phyloP scores from a whole-genome alignment of 2,797 vertebrate genomes.

The Neopelma chrysocephalum region DNA sequence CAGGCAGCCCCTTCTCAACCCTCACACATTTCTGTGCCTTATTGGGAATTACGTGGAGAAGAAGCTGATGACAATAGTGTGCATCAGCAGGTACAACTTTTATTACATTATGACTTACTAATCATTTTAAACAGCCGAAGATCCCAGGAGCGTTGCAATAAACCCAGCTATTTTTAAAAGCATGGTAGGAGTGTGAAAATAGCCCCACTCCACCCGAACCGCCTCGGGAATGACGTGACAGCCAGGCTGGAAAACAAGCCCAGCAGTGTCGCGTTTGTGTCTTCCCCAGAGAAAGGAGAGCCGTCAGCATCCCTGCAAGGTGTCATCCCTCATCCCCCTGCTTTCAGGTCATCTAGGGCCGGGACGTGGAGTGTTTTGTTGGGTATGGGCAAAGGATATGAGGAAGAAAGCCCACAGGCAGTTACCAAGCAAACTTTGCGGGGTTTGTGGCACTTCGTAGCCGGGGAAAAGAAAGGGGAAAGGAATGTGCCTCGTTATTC shows the following conservation, averaged over 20 bases:
- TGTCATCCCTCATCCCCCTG: neutral
- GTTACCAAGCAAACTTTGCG: neutral
- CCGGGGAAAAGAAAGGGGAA: neutral
- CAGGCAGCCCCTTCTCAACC: neutral
- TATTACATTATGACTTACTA: neutral
- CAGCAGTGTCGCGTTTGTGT: fast-evolving
- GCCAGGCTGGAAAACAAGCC: neutral
- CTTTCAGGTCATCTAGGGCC: neutral
- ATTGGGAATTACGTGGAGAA: neutral
- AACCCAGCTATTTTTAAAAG: neutral
- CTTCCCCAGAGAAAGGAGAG: neutral
- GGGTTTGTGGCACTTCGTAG: neutral
- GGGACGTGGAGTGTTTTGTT: fast-evolving
- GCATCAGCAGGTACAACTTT: neutral
- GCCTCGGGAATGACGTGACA: neutral
- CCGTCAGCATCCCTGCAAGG: neutral
- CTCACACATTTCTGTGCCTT: fast-evolving
- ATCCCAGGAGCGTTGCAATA: neutral
- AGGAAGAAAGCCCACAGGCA: neutral
- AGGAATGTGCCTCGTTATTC: neutral
- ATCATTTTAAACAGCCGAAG: neutral
- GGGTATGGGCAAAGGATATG: neutral
- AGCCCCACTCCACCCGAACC: neutral
- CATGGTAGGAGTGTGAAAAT: slow-evolving; percentile 5
- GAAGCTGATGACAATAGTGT: neutral